Percentiles rank a stretch among this genome's conserved stretches.
These are phyloP conservation scores for Maniola hyperantus DNA, from an alignment of 2,888 invertebrate species.

Conservation along the genomic window DNA sequence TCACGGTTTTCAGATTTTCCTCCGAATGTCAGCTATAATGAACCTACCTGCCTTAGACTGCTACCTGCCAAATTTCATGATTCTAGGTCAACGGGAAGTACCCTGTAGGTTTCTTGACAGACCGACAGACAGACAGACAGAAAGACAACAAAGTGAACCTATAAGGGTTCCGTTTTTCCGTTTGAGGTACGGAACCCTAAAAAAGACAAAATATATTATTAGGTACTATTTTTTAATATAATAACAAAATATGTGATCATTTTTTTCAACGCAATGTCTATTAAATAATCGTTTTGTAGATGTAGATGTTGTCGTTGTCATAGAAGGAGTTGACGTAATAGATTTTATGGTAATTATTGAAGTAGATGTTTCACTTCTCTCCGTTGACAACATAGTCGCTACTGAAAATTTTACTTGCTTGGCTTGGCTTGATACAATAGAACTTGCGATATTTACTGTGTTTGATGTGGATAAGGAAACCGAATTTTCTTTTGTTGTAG, in stretches of 20 bases:
- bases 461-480: background rate
- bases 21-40: too few relatives aligned
- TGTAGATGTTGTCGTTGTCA: background rate
- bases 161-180: too few relatives aligned
- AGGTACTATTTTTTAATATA: slow-evolving; percentile 19
- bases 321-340: background rate
- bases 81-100: too few relatives aligned
- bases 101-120: too few relatives aligned
- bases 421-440: background rate
- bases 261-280: slow-evolving; percentile 54
- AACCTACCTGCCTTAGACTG: too few relatives aligned
- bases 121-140: too few relatives aligned
- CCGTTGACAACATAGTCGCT: background rate
- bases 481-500: background rate
- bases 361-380: background rate
- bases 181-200: too few relatives aligned
- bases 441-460: background rate
- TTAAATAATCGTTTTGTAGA: slow-evolving; percentile 13
- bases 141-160: too few relatives aligned
- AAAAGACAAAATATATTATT: background rate
- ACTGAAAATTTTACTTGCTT: slow-evolving; percentile 2
- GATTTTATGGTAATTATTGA: background rate
- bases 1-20: too few relatives aligned
- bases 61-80: too few relatives aligned
- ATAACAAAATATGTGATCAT: slow-evolving; percentile 56